Evolutionary conservation across 1,140 invertebrate species (phyloP).

Genomic region (Chionoecetes opilio): DNA sequence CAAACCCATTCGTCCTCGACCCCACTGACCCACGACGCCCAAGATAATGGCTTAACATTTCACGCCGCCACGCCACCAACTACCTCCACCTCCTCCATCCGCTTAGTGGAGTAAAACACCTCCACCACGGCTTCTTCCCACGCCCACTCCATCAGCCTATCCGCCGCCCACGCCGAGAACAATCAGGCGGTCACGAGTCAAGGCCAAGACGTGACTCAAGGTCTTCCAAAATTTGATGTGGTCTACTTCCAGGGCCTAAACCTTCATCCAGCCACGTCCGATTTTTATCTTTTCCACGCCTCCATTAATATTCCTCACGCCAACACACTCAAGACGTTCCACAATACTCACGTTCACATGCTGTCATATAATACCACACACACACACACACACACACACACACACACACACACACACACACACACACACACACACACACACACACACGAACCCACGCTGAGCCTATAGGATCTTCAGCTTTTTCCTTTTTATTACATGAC

Average conservation of each 20-base stretch:
- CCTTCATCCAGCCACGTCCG: no score
- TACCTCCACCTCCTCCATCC: not conserved
- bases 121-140: not conserved
- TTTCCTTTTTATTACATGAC: no score
- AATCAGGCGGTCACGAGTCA: not conserved
- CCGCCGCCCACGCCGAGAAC: not conserved
- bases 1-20: not conserved
- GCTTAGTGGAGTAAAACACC: not conserved
- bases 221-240: not conserved
- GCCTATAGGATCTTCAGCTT: no score
- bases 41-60: constrained; percentile 30
- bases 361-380: not conserved
- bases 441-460: not conserved
- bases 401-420: constrained; percentile 5
- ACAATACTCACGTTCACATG: not conserved
- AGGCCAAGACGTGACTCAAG: not conserved
- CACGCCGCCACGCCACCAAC: not conserved
- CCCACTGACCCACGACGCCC: not conserved
- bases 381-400: constrained; percentile 22
- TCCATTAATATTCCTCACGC: not conserved
- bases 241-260: not conserved
- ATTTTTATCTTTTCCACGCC: no score
- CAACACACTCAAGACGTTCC: not conserved
- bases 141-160: not conserved
- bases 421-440: constrained; percentile 4